These are phyloP conservation scores for Rhombomys opimus DNA, from an alignment of 2,113 vertebrate species.

Conservation along the genomic window DNA sequence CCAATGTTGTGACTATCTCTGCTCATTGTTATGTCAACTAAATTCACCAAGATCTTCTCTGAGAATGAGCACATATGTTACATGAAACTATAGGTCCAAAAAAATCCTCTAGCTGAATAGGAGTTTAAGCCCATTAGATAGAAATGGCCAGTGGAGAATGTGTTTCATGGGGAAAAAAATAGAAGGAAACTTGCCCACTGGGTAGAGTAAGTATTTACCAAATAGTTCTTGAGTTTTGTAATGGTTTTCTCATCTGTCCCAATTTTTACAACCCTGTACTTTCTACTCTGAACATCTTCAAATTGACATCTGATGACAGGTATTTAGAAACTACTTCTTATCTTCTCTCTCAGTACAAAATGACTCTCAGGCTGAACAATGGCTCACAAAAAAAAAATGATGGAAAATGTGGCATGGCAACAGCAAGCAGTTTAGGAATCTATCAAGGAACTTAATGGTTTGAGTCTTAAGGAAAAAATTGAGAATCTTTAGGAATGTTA, in stretches of 20 bases:
- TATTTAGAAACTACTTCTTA: background rate
- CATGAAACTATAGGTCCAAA: background rate
- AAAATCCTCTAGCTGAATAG: background rate
- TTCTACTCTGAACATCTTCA: background rate
- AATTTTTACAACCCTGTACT: background rate
- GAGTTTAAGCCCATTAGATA: background rate
- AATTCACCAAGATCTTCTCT: background rate
- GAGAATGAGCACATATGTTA: background rate
- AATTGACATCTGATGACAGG: background rate
- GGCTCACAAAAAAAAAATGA: background rate
- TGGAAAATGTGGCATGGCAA: background rate
- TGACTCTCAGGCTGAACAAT: background rate
- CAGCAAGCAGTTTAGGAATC: background rate
- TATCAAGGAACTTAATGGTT: background rate
- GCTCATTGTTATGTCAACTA: background rate
- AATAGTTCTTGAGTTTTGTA: background rate
- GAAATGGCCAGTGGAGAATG: background rate
- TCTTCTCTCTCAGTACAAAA: background rate
- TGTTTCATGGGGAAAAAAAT: background rate
- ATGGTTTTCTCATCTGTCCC: background rate
- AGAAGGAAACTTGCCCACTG: background rate
- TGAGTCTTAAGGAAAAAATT: background rate
- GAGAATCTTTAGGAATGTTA: background rate
- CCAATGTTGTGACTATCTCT: background rate
- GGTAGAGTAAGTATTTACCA: background rate